Conservation (phyloP, 1,140 invertebrate species). For the Achatina immaculata region DNA sequence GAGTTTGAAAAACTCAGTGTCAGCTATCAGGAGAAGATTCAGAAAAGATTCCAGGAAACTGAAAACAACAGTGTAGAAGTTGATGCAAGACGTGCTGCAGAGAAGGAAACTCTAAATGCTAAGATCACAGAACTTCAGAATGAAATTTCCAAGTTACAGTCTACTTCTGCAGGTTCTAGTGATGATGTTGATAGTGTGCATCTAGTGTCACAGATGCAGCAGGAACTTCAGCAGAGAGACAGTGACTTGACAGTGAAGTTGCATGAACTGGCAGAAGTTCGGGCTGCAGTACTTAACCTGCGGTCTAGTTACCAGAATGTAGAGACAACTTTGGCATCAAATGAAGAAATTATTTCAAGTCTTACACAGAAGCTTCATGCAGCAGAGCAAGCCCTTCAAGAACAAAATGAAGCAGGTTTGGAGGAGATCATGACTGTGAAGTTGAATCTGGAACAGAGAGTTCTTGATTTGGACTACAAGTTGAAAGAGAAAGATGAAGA, state of each 20-base stretch:
- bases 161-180: not conserved
- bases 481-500: constrained; percentile 18
- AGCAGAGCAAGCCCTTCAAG: not conserved
- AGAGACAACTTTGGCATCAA: not conserved
- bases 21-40: constrained; percentile 1
- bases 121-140: constrained; percentile 17
- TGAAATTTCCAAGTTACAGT: not conserved
- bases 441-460: constrained; percentile 10
- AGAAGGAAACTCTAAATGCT: not conserved
- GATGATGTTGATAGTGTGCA: not conserved
- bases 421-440: not conserved
- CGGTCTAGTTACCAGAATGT: not conserved
- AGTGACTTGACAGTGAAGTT: not conserved
- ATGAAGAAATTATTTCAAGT: not conserved
- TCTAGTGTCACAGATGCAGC: constrained; percentile 15
- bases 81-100: not conserved
- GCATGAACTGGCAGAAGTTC: not conserved
- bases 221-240: constrained; percentile 1
- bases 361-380: not conserved
- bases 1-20: constrained; percentile 7
- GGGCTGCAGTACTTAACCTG: not conserved
- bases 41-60: not conserved
- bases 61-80: not conserved
- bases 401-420: not conserved
- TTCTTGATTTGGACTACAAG: constrained; percentile 3